Conservation (phyloP, 1,140 invertebrate species). For the Zelostemma sp. region DNA sequence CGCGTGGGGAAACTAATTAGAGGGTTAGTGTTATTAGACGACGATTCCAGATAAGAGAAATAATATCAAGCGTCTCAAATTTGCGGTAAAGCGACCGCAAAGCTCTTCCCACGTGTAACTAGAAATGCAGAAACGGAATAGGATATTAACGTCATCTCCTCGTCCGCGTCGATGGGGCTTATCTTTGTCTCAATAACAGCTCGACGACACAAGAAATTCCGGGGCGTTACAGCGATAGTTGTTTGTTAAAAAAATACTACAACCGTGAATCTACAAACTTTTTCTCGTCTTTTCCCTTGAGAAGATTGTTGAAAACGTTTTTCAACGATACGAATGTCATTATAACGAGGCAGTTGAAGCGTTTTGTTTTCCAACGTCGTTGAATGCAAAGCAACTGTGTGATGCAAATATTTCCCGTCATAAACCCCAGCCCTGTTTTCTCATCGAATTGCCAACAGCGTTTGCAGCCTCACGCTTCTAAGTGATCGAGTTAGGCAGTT, state of each 20-base stretch:
- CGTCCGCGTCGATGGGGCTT: slow-evolving; percentile 21
- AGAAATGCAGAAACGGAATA: slow-evolving; percentile 34
- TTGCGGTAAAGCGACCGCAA: slow-evolving; percentile 14
- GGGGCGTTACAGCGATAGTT: background rate
- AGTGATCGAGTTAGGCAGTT: slow-evolving; percentile 21
- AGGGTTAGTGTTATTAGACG: slow-evolving; percentile 43
- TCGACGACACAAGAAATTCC: slow-evolving; percentile 21
- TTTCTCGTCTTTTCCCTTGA: too few species aligned
- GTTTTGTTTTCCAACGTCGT: background rate
- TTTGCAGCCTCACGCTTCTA: slow-evolving; percentile 10
- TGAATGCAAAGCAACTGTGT: background rate
- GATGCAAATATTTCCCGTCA: slow-evolving; percentile 19
- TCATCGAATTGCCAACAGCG: slow-evolving; percentile 13
- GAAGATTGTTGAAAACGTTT: too few species aligned
- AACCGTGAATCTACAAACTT: too few species aligned
- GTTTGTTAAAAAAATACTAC: too few species aligned
- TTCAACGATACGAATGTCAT: too few species aligned
- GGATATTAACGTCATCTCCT: slow-evolving; percentile 30
- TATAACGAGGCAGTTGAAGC: too few species aligned
- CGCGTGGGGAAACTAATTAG: slow-evolving; percentile 28
- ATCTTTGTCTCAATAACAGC: slow-evolving; percentile 29
- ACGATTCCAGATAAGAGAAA: slow-evolving; percentile 46
- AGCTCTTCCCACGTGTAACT: slow-evolving; percentile 18
- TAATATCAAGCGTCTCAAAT: slow-evolving; percentile 29
- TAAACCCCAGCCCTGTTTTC: slow-evolving; percentile 11